Evolutionary conservation across 2,797 vertebrate species (phyloP).

Genomic region (Gymnocypris eckloni): DNA sequence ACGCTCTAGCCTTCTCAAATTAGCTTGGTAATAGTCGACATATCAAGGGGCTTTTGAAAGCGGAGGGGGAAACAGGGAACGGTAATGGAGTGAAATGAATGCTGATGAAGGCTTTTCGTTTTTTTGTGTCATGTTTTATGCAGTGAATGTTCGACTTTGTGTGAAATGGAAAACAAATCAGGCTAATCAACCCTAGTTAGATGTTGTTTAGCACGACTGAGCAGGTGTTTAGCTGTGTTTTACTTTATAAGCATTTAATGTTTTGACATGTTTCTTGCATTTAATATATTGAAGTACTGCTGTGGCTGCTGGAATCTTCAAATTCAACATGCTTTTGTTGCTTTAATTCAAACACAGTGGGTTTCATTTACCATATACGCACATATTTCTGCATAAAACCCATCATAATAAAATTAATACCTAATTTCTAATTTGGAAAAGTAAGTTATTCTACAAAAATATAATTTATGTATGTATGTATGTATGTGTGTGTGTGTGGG

Average conservation of each 20-base stretch:
- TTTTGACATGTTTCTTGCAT: background rate
- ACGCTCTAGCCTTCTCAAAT: constrained; percentile 63
- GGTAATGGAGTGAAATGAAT: constrained; percentile 67
- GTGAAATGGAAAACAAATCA: constrained; percentile 74
- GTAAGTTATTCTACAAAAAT: no score
- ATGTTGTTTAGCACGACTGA: background rate
- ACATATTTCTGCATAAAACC: background rate
- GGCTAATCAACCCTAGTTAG: constrained; percentile 68
- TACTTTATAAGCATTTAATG: background rate
- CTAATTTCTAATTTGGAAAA: no score
- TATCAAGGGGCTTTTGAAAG: constrained; percentile 64
- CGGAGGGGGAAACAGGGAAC: constrained; percentile 44
- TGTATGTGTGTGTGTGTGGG: no score
- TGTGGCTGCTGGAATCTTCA: constrained; percentile 4
- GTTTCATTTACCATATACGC: background rate
- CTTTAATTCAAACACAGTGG: background rate
- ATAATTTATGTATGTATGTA: no score
- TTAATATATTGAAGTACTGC: background rate
- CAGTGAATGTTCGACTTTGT: constrained; percentile 62
- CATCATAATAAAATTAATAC: no score
- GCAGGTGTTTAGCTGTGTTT: background rate
- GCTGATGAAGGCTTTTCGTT: constrained; percentile 62
- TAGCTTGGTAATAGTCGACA: constrained; percentile 67
- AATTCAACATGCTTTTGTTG: background rate
- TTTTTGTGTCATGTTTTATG: constrained; percentile 47